Percentiles rank a stretch among this genome's conserved stretches.
phyloP scores from a whole-genome alignment of 2,797 vertebrate genomes.

The Prionace glauca region DNA sequence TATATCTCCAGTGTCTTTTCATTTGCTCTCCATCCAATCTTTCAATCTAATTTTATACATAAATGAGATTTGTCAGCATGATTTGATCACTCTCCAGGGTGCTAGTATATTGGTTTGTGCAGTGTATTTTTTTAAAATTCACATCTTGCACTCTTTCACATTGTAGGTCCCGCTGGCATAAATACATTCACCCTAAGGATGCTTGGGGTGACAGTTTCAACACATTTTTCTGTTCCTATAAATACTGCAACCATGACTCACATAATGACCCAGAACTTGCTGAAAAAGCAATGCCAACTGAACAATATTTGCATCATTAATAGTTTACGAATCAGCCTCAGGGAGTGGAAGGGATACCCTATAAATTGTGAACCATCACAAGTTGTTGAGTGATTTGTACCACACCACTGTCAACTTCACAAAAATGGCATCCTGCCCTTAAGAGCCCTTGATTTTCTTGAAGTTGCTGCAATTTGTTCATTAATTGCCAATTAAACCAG shows the following conservation, averaged over 20 bases:
- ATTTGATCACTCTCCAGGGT: neutral
- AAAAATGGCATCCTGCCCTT: neutral
- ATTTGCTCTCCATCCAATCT: neutral
- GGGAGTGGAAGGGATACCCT: neutral
- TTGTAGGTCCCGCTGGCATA: neutral
- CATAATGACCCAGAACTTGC: neutral
- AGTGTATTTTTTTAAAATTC: neutral
- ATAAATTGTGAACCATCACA: neutral
- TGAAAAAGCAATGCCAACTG: neutral
- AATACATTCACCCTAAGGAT: neutral
- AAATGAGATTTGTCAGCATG: neutral
- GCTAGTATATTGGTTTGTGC: neutral
- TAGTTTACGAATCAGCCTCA: neutral
- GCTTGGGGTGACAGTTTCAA: neutral
- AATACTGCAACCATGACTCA: neutral
- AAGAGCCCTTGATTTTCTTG: neutral
- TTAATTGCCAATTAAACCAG: neutral
- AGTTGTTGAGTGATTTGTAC: neutral
- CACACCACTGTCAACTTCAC: neutral
- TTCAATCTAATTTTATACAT: neutral
- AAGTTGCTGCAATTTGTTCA: neutral
- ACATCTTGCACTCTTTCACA: neutral
- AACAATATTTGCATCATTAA: neutral
- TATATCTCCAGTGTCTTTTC: neutral
- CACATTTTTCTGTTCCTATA: neutral